Conservation (phyloP, 2,888 invertebrate genomes). For the Imbricaverruca yamaguchii region DNA sequence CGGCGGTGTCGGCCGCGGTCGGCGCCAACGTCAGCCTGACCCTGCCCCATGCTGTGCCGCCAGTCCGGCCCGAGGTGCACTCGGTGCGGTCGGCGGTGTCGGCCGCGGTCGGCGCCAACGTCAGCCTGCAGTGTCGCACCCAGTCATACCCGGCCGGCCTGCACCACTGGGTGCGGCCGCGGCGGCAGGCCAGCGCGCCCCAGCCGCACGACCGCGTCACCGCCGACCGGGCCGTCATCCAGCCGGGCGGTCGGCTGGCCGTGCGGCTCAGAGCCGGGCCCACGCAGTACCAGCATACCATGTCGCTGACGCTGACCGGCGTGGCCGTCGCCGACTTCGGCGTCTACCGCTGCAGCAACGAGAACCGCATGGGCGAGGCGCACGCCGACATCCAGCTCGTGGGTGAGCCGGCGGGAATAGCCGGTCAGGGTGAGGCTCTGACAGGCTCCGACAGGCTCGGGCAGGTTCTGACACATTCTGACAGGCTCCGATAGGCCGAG, state of each 20-base stretch:
- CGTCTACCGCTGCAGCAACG: neutral
- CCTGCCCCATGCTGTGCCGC: neutral
- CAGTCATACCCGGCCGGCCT: constrained; percentile 86
- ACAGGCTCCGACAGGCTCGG: too few relatives aligned
- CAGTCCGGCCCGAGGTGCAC: neutral
- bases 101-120: constrained; percentile 70
- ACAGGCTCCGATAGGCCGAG: too few relatives aligned
- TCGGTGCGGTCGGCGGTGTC: constrained; percentile 53
- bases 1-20: constrained; percentile 68
- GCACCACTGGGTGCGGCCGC: constrained; percentile 46
- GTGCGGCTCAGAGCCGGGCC: neutral
- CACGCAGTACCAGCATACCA: neutral
- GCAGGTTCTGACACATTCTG: too few relatives aligned
- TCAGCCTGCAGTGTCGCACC: constrained; percentile 78
- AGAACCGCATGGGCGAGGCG: neutral
- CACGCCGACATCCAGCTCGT: too few relatives aligned
- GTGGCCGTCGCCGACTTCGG: neutral
- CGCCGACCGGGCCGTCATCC: neutral
- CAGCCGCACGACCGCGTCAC: neutral
- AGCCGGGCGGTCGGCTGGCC: neutral
- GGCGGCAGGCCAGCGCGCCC: neutral
- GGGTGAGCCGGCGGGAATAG: too few relatives aligned
- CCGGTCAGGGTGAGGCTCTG: too few relatives aligned
- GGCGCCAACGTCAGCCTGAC: constrained; percentile 68
- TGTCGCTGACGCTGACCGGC: neutral